Conservation (phyloP, 2,888 invertebrate species). For the Dasypogon diadema region DNA sequence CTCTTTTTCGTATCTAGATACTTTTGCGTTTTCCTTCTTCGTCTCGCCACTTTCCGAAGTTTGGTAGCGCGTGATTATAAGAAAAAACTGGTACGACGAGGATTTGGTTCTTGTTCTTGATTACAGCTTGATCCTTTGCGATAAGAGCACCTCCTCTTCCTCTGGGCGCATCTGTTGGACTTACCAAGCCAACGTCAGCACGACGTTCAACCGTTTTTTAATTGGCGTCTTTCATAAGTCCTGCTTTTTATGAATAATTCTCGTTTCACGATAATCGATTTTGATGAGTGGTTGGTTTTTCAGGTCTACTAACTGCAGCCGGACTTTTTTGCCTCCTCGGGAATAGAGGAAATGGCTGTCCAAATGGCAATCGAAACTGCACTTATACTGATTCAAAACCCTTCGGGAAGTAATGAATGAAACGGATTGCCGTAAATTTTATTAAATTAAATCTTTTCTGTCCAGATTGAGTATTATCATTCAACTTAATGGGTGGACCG, state of each 20-base stretch:
- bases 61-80: slow-evolving; percentile 29
- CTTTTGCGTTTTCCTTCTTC: background rate
- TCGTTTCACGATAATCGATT: slow-evolving; percentile 19
- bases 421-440: background rate
- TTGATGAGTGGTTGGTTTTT: slow-evolving; percentile 16
- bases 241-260: slow-evolving; percentile 40
- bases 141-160: background rate
- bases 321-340: background rate
- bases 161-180: background rate
- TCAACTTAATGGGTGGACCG: too few relatives aligned
- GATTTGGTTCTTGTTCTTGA: slow-evolving; percentile 35
- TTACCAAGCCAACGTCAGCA: too few relatives aligned
- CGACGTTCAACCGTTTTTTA: slow-evolving; percentile 30
- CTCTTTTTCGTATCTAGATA: slow-evolving; percentile 31
- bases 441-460: too few relatives aligned
- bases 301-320: background rate
- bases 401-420: background rate
- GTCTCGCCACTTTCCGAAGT: background rate
- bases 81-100: slow-evolving; percentile 36
- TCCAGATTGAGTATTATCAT: too few relatives aligned
- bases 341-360: background rate
- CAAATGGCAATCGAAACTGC: background rate
- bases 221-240: slow-evolving; percentile 42
- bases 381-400: background rate
- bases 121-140: background rate